These are phyloP conservation scores for Planococcus citri DNA, from an alignment of 1,140 invertebrate species.

Conservation along the genomic window DNA sequence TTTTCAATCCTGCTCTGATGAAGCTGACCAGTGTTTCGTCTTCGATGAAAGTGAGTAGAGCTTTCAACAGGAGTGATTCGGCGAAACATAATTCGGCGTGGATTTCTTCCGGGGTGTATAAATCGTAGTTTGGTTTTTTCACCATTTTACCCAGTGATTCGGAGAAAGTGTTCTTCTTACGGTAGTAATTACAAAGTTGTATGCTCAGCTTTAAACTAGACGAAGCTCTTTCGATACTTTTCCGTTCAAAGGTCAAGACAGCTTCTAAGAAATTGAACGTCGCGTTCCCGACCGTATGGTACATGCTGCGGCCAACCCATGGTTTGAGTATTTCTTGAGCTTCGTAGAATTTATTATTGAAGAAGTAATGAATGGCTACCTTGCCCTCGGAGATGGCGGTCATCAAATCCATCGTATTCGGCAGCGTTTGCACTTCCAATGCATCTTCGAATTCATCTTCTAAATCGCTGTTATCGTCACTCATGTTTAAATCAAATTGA, in stretches of 20 bases:
- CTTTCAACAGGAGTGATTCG: constrained; percentile 73
- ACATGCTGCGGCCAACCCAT: constrained; percentile 70
- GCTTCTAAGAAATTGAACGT: constrained; percentile 86
- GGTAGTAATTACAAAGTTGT: constrained; percentile 57
- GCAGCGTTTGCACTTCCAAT: constrained; percentile 22
- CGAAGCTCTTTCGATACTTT: constrained; percentile 57
- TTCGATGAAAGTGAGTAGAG: constrained; percentile 82
- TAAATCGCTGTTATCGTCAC: constrained; percentile 16
- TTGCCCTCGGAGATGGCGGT: constrained; percentile 28
- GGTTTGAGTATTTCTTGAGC: constrained; percentile 61
- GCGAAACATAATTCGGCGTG: constrained; percentile 93
- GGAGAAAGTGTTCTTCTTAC: constrained; percentile 57
- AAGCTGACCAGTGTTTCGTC: constrained; percentile 90
- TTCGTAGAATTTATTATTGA: constrained; percentile 77
- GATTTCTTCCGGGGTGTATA: constrained; percentile 67
- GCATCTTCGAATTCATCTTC: constrained; percentile 24
- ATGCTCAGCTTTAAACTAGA: constrained; percentile 59
- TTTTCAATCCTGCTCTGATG: constrained; percentile 84
- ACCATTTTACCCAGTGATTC: constrained; percentile 72
- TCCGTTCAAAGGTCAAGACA: constrained; percentile 80
- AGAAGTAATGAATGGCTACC: constrained; percentile 58
- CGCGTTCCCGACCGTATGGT: constrained; percentile 79
- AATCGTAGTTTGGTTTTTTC: constrained; percentile 60
- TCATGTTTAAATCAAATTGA: not conserved
- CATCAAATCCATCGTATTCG: constrained; percentile 28